phyloP scores from a whole-genome alignment of 2,113 vertebrate species.

The Mionectes macconnelli region DNA sequence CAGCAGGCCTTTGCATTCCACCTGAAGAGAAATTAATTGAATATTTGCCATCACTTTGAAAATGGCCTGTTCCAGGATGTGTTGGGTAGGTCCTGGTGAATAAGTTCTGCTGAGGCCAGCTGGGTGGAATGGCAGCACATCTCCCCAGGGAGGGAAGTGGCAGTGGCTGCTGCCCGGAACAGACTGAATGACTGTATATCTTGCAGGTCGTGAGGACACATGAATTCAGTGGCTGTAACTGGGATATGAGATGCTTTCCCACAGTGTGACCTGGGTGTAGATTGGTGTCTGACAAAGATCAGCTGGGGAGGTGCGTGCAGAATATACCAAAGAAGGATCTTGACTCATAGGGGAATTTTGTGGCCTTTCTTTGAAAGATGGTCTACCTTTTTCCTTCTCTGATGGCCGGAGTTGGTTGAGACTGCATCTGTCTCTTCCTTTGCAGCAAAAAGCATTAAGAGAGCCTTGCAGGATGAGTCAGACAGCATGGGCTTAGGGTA shows the following conservation, averaged over 20 bases:
- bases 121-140: not conserved
- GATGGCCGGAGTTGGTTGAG: not conserved
- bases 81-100: not conserved
- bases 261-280: not conserved
- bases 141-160: not conserved
- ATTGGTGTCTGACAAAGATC: not conserved
- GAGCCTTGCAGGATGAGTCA: not conserved
- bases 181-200: not conserved
- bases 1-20: not conserved
- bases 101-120: not conserved
- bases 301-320: not conserved
- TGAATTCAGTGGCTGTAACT: not conserved
- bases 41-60: not conserved
- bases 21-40: not conserved
- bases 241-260: not conserved
- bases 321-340: not conserved
- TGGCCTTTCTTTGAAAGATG: not conserved
- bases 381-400: not conserved
- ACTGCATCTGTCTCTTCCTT: not conserved
- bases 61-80: not conserved
- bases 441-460: not conserved
- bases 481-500: not conserved
- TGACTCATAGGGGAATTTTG: not conserved
- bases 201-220: not conserved
- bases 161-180: not conserved